Evolutionary conservation across 2,888 invertebrate genomes (phyloP).

Genomic region (Blera fallax): DNA sequence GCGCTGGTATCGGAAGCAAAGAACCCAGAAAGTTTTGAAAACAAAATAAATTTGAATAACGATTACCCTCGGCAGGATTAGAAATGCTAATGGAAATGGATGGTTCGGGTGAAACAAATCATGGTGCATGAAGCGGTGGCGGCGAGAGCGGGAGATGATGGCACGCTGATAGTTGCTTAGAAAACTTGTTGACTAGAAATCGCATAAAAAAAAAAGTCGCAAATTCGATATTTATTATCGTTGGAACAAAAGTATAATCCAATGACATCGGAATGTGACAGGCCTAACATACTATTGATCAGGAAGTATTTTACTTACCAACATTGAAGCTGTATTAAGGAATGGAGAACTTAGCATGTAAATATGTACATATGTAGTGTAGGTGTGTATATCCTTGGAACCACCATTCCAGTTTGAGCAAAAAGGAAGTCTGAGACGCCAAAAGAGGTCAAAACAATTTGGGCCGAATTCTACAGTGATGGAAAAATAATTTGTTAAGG

Average conservation of each 20-base stretch:
- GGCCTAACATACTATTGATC: neutral
- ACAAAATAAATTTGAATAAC: slow-evolving; percentile 57
- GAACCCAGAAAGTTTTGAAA: slow-evolving; percentile 21
- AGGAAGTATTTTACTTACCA: neutral
- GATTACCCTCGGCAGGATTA: slow-evolving; percentile 50
- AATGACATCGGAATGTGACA: slow-evolving; percentile 15
- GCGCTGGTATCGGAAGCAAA: slow-evolving; percentile 30
- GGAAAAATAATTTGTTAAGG: too few species aligned
- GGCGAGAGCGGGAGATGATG: slow-evolving; percentile 1
- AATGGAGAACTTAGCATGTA: neutral
- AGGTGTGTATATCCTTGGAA: too few species aligned
- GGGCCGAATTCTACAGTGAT: too few species aligned
- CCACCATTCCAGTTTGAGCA: too few species aligned
- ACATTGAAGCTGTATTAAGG: neutral
- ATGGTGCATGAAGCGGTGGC: too few species aligned
- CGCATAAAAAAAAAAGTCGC: slow-evolving; percentile 18
- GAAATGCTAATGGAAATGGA: slow-evolving; percentile 40
- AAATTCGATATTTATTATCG: slow-evolving; percentile 31
- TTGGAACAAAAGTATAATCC: neutral
- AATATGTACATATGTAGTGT: too few species aligned
- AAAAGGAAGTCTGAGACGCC: too few species aligned
- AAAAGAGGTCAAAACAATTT: too few species aligned
- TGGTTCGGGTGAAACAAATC: slow-evolving; percentile 1
- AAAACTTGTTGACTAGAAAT: slow-evolving; percentile 11
- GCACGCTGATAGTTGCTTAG: neutral